These are phyloP conservation scores for Pyrgus malvae DNA, from an alignment of 2,888 invertebrate species.

Conservation along the genomic window DNA sequence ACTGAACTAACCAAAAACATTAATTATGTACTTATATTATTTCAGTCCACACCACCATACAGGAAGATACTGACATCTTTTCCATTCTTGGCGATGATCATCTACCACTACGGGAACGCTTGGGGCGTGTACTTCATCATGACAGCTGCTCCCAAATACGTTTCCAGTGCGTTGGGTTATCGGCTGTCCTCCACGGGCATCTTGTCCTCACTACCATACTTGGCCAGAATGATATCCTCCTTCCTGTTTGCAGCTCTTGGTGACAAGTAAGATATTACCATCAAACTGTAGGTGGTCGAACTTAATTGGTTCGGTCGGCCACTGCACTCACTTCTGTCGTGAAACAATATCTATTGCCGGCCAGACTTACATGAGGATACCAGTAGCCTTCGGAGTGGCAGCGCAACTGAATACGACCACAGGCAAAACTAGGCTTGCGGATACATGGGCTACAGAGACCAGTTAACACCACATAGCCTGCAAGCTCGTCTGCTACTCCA, in stretches of 20 bases:
- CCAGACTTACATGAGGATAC: too few relatives aligned
- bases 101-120: constrained; percentile 88
- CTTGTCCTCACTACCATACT: constrained; percentile 86
- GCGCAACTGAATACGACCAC: too few relatives aligned
- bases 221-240: constrained; percentile 86
- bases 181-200: constrained; percentile 87
- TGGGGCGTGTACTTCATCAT: constrained; percentile 89
- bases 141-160: constrained; percentile 88
- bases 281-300: not conserved
- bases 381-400: too few relatives aligned
- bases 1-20: too few relatives aligned
- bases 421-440: too few relatives aligned
- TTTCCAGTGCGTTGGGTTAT: constrained; percentile 87
- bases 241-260: constrained; percentile 87
- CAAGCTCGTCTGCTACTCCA: too few relatives aligned
- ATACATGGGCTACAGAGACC: too few relatives aligned
- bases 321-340: too few relatives aligned
- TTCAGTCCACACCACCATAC: constrained; percentile 85
- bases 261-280: constrained; percentile 67
- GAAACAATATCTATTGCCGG: too few relatives aligned
- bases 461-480: too few relatives aligned
- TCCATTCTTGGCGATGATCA: constrained; percentile 85
- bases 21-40: too few relatives aligned
- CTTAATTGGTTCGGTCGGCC: not conserved
- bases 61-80: constrained; percentile 83